These are phyloP conservation scores for Acrocyrtus sp. DNA, from an alignment of 2,888 invertebrate genomes.

Conservation along the genomic window DNA sequence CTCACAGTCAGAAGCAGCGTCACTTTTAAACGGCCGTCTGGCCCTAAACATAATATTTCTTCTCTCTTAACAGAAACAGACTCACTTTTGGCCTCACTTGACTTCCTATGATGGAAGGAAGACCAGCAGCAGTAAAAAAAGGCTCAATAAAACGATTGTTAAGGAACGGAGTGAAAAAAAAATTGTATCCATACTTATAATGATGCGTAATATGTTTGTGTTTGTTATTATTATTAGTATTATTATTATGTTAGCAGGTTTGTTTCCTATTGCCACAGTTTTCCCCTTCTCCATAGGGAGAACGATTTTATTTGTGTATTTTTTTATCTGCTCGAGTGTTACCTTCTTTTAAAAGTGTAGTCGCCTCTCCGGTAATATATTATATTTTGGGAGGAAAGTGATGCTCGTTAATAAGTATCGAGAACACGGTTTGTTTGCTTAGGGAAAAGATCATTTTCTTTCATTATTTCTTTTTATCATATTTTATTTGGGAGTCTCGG, in stretches of 20 bases:
- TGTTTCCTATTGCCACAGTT: slow-evolving; percentile 7
- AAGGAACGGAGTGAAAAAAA: slow-evolving; percentile 6
- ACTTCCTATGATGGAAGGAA: slow-evolving; percentile 31
- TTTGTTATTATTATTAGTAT: slow-evolving; percentile 48
- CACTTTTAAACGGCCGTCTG: slow-evolving; percentile 47
- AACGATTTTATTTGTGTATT: background rate
- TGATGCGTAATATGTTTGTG: slow-evolving; percentile 43
- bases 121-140: slow-evolving; percentile 21
- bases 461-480: slow-evolving; percentile 21
- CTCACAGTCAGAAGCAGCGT: slow-evolving; percentile 36
- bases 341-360: too few species aligned
- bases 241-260: slow-evolving; percentile 27
- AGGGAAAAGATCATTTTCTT: slow-evolving; percentile 40
- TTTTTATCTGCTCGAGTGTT: background rate
- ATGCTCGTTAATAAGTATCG: slow-evolving; percentile 48
- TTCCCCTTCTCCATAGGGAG: background rate
- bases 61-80: background rate
- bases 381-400: slow-evolving; percentile 40
- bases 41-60: too few species aligned
- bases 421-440: slow-evolving; percentile 51
- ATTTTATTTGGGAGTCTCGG: slow-evolving; percentile 30
- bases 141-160: slow-evolving; percentile 4
- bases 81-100: slow-evolving; percentile 28
- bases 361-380: slow-evolving; percentile 50
- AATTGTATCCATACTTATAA: slow-evolving; percentile 37